These are phyloP conservation scores for Phalloptychus januarius DNA, from an alignment of 2,797 vertebrate species.

Conservation along the genomic window DNA sequence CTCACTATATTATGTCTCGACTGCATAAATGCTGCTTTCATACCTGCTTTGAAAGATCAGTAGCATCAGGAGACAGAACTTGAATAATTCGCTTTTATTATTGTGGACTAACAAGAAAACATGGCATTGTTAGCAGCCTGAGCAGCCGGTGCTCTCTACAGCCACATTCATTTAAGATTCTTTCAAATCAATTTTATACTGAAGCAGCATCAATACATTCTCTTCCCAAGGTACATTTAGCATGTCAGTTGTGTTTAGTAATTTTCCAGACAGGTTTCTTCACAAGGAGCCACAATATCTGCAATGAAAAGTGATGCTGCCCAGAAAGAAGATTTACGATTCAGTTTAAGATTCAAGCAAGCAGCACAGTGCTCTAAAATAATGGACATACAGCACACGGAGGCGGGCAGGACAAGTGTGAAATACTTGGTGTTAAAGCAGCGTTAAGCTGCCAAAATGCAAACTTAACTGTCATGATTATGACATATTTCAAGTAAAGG, in stretches of 20 bases:
- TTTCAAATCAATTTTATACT: conserved; percentile 35
- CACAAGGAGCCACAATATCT: conserved; percentile 41
- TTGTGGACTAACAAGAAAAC: conserved; percentile 51
- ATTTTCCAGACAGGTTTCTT: conserved; percentile 33
- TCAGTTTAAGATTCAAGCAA: conserved; percentile 28
- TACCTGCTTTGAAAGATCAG: conserved; percentile 55
- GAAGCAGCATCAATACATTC: conserved; percentile 17
- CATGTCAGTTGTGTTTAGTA: conserved; percentile 21
- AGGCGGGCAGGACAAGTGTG: conserved; percentile 64
- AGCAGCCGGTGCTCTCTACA: conserved; percentile 1
- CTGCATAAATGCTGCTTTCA: conserved; percentile 23
- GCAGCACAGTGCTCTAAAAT: conserved; percentile 55
- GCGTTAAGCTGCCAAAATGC: conserved; percentile 58
- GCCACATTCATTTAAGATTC: conserved; percentile 2
- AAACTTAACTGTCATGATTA: conserved; percentile 65
- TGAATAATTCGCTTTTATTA: conserved; percentile 59
- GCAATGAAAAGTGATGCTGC: conserved; percentile 42
- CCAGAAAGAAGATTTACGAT: conserved; percentile 26
- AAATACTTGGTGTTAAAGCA: conserved; percentile 63
- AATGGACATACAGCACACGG: conserved; percentile 54
- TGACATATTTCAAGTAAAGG: conserved; percentile 62
- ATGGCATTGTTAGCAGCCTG: conserved; percentile 33
- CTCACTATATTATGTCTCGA: conserved; percentile 20
- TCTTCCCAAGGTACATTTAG: conserved; percentile 33
- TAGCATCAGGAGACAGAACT: conserved; percentile 30